phyloP scores from a whole-genome alignment of 1,140 invertebrate genomes.

The Heliothis subflexa region DNA sequence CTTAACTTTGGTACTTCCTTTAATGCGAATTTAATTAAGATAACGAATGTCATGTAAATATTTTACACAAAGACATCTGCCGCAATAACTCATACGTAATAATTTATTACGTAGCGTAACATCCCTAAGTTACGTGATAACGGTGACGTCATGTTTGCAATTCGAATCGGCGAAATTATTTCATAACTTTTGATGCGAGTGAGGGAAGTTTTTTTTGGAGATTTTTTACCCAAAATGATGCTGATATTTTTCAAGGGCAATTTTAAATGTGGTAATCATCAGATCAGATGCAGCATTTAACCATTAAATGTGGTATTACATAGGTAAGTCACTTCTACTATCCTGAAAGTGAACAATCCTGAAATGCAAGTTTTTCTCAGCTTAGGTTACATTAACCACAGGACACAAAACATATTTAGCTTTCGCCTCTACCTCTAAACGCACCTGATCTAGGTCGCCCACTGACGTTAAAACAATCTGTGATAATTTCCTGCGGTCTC shows the following conservation, averaged over 20 bases:
- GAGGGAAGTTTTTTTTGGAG: not conserved
- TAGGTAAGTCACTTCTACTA: no score
- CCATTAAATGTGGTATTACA: no score
- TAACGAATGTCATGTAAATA: slow-evolving; percentile 29
- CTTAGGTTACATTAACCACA: no score
- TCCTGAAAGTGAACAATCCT: no score
- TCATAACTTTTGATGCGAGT: not conserved
- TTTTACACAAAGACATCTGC: slow-evolving; percentile 7
- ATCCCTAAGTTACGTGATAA: slow-evolving; percentile 26
- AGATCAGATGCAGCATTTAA: not conserved
- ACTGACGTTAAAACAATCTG: slow-evolving; percentile 43
- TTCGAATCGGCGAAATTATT: slow-evolving; percentile 21
- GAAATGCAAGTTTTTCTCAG: no score
- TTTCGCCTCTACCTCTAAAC: not conserved
- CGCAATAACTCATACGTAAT: slow-evolving; percentile 26
- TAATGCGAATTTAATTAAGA: slow-evolving; percentile 29
- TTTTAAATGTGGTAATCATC: not conserved
- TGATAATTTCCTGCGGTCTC: slow-evolving; percentile 51
- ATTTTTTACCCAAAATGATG: no score
- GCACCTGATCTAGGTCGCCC: not conserved
- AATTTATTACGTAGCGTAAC: slow-evolving; percentile 25
- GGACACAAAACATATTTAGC: not conserved
- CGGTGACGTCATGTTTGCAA: slow-evolving; percentile 20
- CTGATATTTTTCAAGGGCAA: not conserved
- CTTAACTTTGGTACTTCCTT: slow-evolving; percentile 15